Percentiles rank a stretch among this genome's conserved stretches.
These are phyloP conservation scores for Prunella strophiata DNA, from an alignment of 2,797 vertebrate genomes.

Conservation along the genomic window DNA sequence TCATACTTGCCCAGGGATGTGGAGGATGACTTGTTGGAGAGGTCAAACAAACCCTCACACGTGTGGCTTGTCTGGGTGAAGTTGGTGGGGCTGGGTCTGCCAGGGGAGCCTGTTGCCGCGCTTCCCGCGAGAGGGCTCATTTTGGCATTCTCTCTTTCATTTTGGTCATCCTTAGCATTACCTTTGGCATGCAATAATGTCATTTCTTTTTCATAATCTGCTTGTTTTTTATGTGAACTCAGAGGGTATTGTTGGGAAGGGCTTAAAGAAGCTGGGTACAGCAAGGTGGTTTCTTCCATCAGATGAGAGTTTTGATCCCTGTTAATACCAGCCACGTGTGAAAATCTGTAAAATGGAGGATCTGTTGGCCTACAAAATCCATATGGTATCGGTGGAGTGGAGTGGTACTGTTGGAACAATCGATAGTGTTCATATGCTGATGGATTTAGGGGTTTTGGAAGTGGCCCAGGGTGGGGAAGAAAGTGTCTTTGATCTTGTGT, in stretches of 20 bases:
- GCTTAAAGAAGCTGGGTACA: constrained; percentile 77
- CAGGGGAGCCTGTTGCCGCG: constrained; percentile 91
- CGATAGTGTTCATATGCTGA: constrained; percentile 84
- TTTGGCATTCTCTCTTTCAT: constrained; percentile 82
- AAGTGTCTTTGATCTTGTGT: constrained; percentile 86
- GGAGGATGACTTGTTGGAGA: constrained; percentile 65
- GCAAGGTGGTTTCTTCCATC: constrained; percentile 73
- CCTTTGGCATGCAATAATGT: constrained; percentile 60
- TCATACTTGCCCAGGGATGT: constrained; percentile 40
- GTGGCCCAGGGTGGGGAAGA: constrained; percentile 82
- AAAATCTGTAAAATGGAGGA: constrained; percentile 79
- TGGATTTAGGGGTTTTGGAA: constrained; percentile 78
- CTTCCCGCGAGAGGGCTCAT: constrained; percentile 91
- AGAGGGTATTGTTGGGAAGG: constrained; percentile 69
- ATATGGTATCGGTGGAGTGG: constrained; percentile 80
- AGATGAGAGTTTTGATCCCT: constrained; percentile 77
- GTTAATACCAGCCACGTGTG: constrained; percentile 77
- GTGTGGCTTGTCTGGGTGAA: constrained; percentile 81
- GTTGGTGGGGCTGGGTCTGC: constrained; percentile 88
- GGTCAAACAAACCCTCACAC: constrained; percentile 66
- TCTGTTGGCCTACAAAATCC: constrained; percentile 84
- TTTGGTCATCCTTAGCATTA: constrained; percentile 69
- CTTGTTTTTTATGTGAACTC: constrained; percentile 69
- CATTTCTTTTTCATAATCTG: constrained; percentile 75
- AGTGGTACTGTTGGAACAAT: constrained; percentile 83